phyloP scores from a whole-genome alignment of 2,113 vertebrate species.

The Ictalurus punctatus region DNA sequence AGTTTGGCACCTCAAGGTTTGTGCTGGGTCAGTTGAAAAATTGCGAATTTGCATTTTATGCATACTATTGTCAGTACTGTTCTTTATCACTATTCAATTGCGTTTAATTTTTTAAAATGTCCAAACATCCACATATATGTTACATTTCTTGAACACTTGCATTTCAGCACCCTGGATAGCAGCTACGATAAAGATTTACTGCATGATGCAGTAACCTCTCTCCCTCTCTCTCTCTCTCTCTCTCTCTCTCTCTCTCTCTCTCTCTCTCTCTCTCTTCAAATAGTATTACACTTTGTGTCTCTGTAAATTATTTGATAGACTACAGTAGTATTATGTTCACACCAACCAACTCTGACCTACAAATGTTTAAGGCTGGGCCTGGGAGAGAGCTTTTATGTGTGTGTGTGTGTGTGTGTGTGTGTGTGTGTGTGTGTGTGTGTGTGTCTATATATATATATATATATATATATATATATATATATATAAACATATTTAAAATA shows the following conservation, averaged over 20 bases:
- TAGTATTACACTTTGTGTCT: background rate
- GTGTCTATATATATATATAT: too few relatives aligned
- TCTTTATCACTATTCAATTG: background rate
- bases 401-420: too few relatives aligned
- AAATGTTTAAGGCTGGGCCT: background rate
- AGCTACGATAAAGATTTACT: constrained; percentile 28
- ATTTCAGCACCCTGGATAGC: constrained; percentile 67
- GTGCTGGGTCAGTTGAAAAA: background rate
- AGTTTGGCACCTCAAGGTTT: background rate
- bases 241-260: background rate
- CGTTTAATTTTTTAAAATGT: background rate
- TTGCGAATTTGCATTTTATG: background rate
- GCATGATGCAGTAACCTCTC: constrained; percentile 13
- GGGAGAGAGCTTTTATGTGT: too few relatives aligned
- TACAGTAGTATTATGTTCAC: background rate
- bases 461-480: too few relatives aligned
- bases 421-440: too few relatives aligned
- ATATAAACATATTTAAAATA: too few relatives aligned
- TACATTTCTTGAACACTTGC: background rate
- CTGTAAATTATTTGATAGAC: background rate
- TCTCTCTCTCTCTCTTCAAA: background rate
- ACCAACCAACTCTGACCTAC: background rate
- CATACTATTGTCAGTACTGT: background rate
- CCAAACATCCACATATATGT: constrained; percentile 34
- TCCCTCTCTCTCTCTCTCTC: background rate